Evolutionary conservation across 2,888 invertebrate species (phyloP).

Genomic region (Lysandra bellargus): DNA sequence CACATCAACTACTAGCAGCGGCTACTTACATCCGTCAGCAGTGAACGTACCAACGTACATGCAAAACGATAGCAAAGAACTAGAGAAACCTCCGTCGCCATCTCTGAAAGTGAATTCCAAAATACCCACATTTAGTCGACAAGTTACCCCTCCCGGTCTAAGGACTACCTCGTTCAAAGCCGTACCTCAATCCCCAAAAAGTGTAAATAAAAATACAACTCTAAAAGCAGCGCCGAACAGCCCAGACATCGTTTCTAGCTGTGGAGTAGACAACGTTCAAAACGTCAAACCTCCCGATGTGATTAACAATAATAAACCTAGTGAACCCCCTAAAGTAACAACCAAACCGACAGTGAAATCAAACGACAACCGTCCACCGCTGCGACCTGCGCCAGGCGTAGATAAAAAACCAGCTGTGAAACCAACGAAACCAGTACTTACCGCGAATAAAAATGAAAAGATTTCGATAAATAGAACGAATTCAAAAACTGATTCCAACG

Average conservation of each 20-base stretch:
- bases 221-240: constrained; percentile 77
- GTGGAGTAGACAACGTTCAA: constrained; percentile 76
- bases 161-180: constrained; percentile 67
- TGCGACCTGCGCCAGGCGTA: constrained; percentile 61
- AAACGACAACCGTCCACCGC: constrained; percentile 65
- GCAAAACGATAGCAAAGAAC: constrained; percentile 49
- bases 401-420: constrained; percentile 66
- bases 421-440: constrained; percentile 59
- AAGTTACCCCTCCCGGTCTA: constrained; percentile 76
- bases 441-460: constrained; percentile 59
- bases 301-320: constrained; percentile 70
- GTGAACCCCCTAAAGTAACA: constrained; percentile 71
- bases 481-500: constrained; percentile 66
- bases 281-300: constrained; percentile 82
- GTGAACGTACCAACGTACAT: constrained; percentile 82
- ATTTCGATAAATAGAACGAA: constrained; percentile 57
- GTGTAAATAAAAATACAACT: constrained; percentile 53
- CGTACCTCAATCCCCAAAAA: constrained; percentile 68
- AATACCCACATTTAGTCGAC: constrained; percentile 71
- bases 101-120: constrained; percentile 70
- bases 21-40: constrained; percentile 86
- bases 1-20: constrained; percentile 84
- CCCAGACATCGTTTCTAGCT: constrained; percentile 87
- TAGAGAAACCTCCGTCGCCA: constrained; percentile 67
- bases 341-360: constrained; percentile 70